Percentiles rank a stretch among this genome's conserved stretches.
Evolutionary conservation across 2,888 invertebrate species (phyloP).

Genomic region (Lacanobia oleracea): DNA sequence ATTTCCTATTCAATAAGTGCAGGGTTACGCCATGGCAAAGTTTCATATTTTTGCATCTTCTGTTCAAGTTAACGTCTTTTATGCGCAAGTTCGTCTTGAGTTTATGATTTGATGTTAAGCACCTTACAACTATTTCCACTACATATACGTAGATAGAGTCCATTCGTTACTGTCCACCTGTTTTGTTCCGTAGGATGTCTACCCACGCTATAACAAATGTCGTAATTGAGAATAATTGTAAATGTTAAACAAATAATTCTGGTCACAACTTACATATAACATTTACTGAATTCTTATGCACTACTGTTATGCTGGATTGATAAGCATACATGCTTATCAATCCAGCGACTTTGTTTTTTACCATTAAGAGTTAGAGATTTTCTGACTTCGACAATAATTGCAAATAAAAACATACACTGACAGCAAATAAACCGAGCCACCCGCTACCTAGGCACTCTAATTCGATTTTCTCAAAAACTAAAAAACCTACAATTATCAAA

Average conservation of each 20-base stretch:
- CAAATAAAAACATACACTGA: too few relatives aligned
- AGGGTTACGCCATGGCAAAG: slow-evolving; percentile 29
- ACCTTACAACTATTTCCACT: slow-evolving; percentile 14
- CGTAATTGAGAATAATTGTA: slow-evolving; percentile 28
- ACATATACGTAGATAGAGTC: not conserved
- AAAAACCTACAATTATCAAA: too few relatives aligned
- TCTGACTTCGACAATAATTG: too few relatives aligned
- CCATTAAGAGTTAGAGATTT: too few relatives aligned
- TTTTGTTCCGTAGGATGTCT: slow-evolving; percentile 51
- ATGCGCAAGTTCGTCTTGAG: not conserved
- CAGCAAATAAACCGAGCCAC: too few relatives aligned
- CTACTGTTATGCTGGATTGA: too few relatives aligned
- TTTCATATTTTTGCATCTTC: slow-evolving; percentile 22
- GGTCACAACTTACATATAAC: slow-evolving; percentile 8
- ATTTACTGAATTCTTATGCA: not conserved
- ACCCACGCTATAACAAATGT: slow-evolving; percentile 42
- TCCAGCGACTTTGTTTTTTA: not conserved
- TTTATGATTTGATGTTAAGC: not conserved
- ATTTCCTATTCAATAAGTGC: slow-evolving; percentile 46
- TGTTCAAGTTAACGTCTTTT: slow-evolving; percentile 3
- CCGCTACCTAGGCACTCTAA: too few relatives aligned
- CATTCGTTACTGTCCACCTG: slow-evolving; percentile 30
- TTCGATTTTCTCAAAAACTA: too few relatives aligned
- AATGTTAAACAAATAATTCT: slow-evolving; percentile 18
- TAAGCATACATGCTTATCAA: not conserved